Evolutionary conservation across 2,113 vertebrate genomes (phyloP).

Genomic region (western clawed frog (Xenopus tropicalis)): DNA sequence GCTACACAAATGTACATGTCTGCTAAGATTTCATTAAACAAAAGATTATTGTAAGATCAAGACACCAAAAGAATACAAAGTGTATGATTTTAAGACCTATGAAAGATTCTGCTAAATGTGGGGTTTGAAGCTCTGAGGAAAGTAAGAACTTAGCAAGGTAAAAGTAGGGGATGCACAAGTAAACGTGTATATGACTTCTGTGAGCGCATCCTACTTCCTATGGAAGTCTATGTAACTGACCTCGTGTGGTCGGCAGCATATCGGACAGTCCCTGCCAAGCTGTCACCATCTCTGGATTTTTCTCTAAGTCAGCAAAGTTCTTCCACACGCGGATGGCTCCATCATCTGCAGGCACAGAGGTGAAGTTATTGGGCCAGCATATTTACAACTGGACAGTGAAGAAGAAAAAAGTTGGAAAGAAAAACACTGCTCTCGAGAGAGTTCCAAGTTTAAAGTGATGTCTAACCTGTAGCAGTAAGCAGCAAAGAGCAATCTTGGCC

Average conservation of each 20-base stretch:
- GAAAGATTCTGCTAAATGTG: no score
- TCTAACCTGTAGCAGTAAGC: conserved; percentile 77
- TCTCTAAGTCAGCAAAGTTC: conserved; percentile 93
- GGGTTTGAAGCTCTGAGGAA: no score
- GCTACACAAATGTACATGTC: no score
- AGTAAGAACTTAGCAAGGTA: no score
- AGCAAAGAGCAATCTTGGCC: conserved; percentile 85
- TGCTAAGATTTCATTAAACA: no score
- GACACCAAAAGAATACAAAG: no score
- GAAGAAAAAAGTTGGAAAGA: background rate
- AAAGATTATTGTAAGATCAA: no score
- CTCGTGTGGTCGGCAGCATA: conserved; percentile 94
- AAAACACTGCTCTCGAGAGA: background rate
- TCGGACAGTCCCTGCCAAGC: conserved; percentile 98
- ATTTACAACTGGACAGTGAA: background rate
- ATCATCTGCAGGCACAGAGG: conserved; percentile 70
- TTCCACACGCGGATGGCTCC: conserved; percentile 96
- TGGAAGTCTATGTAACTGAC: conserved; percentile 59
- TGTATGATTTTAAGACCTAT: no score
- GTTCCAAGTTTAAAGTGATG: background rate
- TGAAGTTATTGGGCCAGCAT: conserved; percentile 3
- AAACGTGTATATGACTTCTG: no score
- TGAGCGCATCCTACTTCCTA: no score
- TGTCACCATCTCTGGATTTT: conserved; percentile 97
- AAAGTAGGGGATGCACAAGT: no score